phyloP scores from a whole-genome alignment of 2,888 invertebrate genomes.

The Leptopterna dolabrata region DNA sequence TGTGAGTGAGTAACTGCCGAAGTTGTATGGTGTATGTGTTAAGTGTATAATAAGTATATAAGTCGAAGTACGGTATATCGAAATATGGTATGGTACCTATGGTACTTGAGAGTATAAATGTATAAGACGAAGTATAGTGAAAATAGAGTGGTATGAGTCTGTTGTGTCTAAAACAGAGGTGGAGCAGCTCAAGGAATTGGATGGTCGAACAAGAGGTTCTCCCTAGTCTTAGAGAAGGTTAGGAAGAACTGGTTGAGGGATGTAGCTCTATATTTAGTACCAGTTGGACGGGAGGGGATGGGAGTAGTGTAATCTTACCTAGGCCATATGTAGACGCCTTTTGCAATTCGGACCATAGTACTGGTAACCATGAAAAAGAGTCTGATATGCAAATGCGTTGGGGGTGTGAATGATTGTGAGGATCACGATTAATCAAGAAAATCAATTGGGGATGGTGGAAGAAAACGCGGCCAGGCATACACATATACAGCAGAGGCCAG shows the following conservation, averaged over 20 bases:
- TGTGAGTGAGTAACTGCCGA: too few relatives aligned
- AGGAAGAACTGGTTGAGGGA: constrained; percentile 15
- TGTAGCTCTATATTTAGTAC: constrained; percentile 18
- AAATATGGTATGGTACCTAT: too few relatives aligned
- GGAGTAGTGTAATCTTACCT: constrained; percentile 44
- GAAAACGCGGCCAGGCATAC: not conserved
- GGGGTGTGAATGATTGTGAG: not conserved
- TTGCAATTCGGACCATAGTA: not conserved
- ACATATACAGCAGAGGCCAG: not conserved
- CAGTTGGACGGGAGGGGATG: constrained; percentile 4
- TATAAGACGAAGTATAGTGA: not conserved
- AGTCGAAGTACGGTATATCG: too few relatives aligned
- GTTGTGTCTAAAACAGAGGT: not conserved
- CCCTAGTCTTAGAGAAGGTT: constrained; percentile 5
- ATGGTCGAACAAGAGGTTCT: constrained; percentile 12
- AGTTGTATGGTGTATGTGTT: too few relatives aligned
- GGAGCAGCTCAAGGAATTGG: not conserved
- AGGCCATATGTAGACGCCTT: constrained; percentile 45
- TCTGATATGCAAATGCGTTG: not conserved
- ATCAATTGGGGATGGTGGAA: not conserved
- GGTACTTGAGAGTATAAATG: not conserved
- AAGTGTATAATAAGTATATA: too few relatives aligned
- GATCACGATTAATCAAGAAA: not conserved
- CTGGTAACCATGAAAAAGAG: not conserved
- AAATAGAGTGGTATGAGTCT: not conserved